Base-by-base conservation (phyloP, 2,888 invertebrate genomes). In the Sminthurides aquaticus region DNA sequence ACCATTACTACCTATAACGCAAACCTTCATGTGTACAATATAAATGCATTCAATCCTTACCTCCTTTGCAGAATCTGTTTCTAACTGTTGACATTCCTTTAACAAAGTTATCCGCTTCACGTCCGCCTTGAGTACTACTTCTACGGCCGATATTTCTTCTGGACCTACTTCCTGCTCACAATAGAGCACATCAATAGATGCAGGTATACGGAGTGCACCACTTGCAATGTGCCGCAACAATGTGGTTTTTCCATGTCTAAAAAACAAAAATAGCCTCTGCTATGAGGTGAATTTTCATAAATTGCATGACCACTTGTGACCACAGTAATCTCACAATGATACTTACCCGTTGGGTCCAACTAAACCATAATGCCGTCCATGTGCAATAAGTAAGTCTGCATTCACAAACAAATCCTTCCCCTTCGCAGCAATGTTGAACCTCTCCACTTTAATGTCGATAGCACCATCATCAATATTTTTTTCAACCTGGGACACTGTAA, bases 151-250 rank as follows among this genome's bases (percentile, higher is more conserved):
- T 62, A 88, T 87, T 73, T 94, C 90, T 77, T 96, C 97, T 3
- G 97, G 96, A 0, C 92, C 87, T 27, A 99, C 97, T 83, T 98
- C 98, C 84, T 91, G 99, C 81, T 99, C 99, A 78, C 99, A 99
- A 76, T 96, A 87, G 65, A 99, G 81, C 65, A 98, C 91, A 78
- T 91, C 99, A 73, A 99, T 99, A 76, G 90, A 92, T 0, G 94
- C 90, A 0, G 99, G 99, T 76, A 99, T 92, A 59, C 89, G 88
- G 76, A 99, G 90, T 5, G 90, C 91, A 72, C 93, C 84, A 63
- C 88, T 87, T 0, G 93, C 91, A 72, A 99, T 86, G 78, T 99
- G 99, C 65, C 95, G 85, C 63, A 99, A 80, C 27, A 99, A 79
- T 0, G 99, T 99, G 0, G 99, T 99, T 82, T 99, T 99, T 18